phyloP scores from a whole-genome alignment of 2,797 vertebrate genomes.

The Miichthys miiuy region DNA sequence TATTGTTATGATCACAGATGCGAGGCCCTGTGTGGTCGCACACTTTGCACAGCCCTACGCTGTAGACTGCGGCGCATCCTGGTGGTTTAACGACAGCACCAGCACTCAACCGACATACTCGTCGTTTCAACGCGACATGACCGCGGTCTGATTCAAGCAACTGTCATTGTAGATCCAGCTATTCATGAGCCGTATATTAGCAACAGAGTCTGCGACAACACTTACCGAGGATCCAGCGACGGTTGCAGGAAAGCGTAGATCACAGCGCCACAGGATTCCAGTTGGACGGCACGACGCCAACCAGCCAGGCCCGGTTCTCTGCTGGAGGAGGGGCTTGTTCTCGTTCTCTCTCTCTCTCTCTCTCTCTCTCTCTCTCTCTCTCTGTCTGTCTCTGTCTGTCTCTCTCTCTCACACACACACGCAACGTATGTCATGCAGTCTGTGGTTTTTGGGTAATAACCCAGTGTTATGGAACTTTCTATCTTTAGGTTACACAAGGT shows the following conservation, averaged over 20 bases:
- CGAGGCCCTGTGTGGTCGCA: too few relatives aligned
- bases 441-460: too few relatives aligned
- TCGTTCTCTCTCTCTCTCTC: not conserved
- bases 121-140: not conserved
- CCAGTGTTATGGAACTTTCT: too few relatives aligned
- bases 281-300: not conserved
- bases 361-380: too few relatives aligned
- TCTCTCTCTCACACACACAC: too few relatives aligned
- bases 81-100: not conserved
- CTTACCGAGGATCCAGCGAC: constrained; percentile 43
- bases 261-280: not conserved
- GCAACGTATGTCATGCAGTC: too few relatives aligned
- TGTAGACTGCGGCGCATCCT: constrained; percentile 1
- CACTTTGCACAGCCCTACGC: not conserved
- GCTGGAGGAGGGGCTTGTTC: constrained; percentile 24
- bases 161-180: not conserved
- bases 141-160: too few relatives aligned
- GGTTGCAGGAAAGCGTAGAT: not conserved
- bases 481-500: too few relatives aligned
- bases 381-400: too few relatives aligned
- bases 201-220: not conserved
- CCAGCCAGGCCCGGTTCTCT: constrained; percentile 10
- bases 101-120: not conserved
- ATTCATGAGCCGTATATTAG: not conserved
- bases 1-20: too few relatives aligned